Evolutionary conservation across 2,888 invertebrate genomes (phyloP), one percentile per base, ranked within the genome.

Genomic region (Synanthedon andrenaeformis): DNA sequence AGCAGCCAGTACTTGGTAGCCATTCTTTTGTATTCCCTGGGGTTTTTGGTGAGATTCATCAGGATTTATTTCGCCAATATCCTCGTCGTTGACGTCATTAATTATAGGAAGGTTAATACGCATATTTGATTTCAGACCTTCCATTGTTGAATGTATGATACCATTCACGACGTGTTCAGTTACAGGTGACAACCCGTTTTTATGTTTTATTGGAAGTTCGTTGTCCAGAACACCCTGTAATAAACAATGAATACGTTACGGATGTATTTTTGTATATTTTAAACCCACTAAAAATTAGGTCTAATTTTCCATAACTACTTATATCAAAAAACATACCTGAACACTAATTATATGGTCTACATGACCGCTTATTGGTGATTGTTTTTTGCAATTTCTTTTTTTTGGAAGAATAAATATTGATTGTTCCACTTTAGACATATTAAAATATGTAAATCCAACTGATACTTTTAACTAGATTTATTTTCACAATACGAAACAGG

Each of bases 271-370:
- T 35, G 10, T 35, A 8, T 35, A 3, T 10, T 10, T 35, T 3
- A 35, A 35, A 35, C 10, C 2, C 10, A 35, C 3, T 35, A 35
- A 35, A 8, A 35, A 35, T 8, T 45, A 45, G 5, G 45, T 45
- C 6, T 45, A 45, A 45, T 52, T 12, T 14, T 41, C 17, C 1
- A 17, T 2, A 2, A 17, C 17, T 17, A 17, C 2, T 17, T 17
- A 52, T 13, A 3, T 23, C 52, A 11, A 56, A 55, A 10, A 50
- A 45, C 55, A 66, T 63, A 90, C 90, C 84, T 91, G 90, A 50
- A 90, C 88, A 58, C 87, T 86, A 59, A 91, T 90, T 56, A 91
- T 90, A 65, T 90, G 91, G 64, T 91, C 91, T 53, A 90, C 90
- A 80, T 91, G 90, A 65, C 89, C 88, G 57, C 82, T 76, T 60